A percentile compares a stretch with the other conserved stretches of the same genome.
Evolutionary conservation across 2,888 invertebrate species (phyloP).

Genomic region (Parelbella ahira): DNA sequence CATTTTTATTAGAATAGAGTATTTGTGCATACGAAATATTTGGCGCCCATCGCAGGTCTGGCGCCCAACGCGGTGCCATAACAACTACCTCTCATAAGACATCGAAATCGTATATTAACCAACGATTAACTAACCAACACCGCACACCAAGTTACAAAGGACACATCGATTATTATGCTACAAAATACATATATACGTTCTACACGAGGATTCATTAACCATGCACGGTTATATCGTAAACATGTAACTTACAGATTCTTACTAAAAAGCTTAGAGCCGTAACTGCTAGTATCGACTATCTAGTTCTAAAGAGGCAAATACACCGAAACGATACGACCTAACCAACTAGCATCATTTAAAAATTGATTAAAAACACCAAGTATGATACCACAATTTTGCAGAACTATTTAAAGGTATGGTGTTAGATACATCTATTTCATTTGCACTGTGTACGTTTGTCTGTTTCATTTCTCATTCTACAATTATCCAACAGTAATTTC

Average conservation of each 20-base stretch:
- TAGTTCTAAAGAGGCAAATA: conserved; percentile 49
- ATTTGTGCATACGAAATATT: conserved; percentile 62
- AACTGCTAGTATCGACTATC: conserved; percentile 50
- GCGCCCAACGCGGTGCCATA: conserved; percentile 34
- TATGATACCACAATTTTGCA: conserved; percentile 61
- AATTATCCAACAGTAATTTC: conserved; percentile 76
- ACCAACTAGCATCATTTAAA: conserved; percentile 75
- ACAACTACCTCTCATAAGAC: conserved; percentile 39
- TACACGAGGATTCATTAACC: conserved; percentile 60
- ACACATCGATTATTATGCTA: conserved; percentile 51
- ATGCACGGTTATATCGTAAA: conserved; percentile 51
- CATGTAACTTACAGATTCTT: conserved; percentile 62
- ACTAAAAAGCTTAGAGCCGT: conserved; percentile 70
- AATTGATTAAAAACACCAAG: conserved; percentile 59
- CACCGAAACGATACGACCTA: conserved; percentile 43
- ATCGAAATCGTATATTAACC: conserved; percentile 33
- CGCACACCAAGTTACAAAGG: conserved; percentile 40
- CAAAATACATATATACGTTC: conserved; percentile 52
- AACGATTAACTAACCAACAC: conserved; percentile 37
- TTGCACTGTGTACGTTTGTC: conserved; percentile 44
- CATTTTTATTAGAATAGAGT: conserved; percentile 56
- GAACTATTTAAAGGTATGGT: conserved; percentile 65
- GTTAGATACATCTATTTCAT: conserved; percentile 44
- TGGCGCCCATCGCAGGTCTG: conserved; percentile 37
- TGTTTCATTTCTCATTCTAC: conserved; percentile 46